Percentiles rank a stretch among this genome's conserved stretches.
These are phyloP conservation scores for Corythaixoides concolor DNA, from an alignment of 2,113 vertebrate species.

Conservation along the genomic window DNA sequence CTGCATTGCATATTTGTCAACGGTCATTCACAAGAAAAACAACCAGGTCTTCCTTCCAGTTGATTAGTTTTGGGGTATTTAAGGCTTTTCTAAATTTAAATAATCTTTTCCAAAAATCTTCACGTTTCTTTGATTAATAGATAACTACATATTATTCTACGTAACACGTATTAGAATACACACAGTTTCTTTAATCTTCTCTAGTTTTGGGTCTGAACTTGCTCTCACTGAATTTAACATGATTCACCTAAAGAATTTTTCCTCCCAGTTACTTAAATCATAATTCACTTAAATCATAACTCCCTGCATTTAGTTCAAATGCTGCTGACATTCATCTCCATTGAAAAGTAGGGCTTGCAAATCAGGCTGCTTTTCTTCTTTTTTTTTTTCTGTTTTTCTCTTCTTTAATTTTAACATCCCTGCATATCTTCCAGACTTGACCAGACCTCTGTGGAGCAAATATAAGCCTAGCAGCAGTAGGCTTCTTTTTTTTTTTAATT, in stretches of 20 bases:
- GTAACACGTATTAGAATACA: neutral
- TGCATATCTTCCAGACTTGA: neutral
- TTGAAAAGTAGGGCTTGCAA: neutral
- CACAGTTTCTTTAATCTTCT: neutral
- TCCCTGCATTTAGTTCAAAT: neutral
- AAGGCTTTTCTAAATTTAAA: neutral
- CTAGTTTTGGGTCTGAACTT: neutral
- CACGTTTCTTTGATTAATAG: neutral
- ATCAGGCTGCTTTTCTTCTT: neutral
- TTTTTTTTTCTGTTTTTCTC: accelerated
- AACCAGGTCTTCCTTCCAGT: neutral
- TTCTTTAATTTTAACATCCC: neutral
- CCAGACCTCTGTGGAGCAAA: neutral
- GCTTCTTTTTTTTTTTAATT: neutral
- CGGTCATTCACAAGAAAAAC: constrained; percentile 9
- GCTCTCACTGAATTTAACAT: neutral
- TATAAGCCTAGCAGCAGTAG: neutral
- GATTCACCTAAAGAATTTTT: neutral
- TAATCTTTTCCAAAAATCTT: neutral
- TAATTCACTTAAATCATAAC: neutral
- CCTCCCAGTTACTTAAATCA: neutral
- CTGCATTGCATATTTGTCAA: neutral
- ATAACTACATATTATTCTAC: neutral
- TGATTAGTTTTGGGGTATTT: neutral
- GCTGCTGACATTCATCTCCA: neutral